phyloP scores from a whole-genome alignment of 2,797 vertebrate species.

The Tarsius wallacei region DNA sequence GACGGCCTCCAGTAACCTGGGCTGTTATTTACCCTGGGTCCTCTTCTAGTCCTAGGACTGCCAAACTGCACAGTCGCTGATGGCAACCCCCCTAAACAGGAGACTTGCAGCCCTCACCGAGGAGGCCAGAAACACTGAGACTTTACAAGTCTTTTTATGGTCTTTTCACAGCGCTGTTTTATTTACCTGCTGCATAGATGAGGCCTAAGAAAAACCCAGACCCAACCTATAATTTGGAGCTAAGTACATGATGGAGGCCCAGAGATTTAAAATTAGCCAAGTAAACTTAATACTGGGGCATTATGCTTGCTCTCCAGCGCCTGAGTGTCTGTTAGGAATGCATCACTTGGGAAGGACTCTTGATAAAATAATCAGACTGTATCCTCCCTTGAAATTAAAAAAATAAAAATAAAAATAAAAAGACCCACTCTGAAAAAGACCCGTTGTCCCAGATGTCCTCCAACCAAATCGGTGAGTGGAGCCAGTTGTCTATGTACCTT shows the following conservation, averaged over 20 bases:
- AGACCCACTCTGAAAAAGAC: neutral
- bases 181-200: conserved; percentile 85
- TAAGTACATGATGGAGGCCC: conserved; percentile 86
- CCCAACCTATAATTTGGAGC: conserved; percentile 89
- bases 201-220: conserved; percentile 85
- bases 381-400: neutral
- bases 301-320: conserved; percentile 66
- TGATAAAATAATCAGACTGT: conserved; percentile 65
- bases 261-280: conserved; percentile 90
- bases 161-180: conserved; percentile 76
- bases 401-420: neutral
- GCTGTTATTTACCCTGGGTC: neutral
- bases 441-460: neutral
- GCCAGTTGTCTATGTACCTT: no score
- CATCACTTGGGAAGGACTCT: neutral
- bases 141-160: neutral
- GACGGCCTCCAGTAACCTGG: conserved; percentile 7
- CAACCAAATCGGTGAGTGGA: neutral
- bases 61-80: neutral
- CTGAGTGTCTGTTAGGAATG: conserved; percentile 73
- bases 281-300: conserved; percentile 50
- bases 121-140: neutral
- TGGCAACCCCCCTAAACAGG: neutral
- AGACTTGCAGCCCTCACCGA: neutral
- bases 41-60: neutral